A percentile compares a stretch with the other conserved stretches of the same genome.
phyloP scores from a whole-genome alignment of 2,113 vertebrate genomes.

The Echinops telfairi region DNA sequence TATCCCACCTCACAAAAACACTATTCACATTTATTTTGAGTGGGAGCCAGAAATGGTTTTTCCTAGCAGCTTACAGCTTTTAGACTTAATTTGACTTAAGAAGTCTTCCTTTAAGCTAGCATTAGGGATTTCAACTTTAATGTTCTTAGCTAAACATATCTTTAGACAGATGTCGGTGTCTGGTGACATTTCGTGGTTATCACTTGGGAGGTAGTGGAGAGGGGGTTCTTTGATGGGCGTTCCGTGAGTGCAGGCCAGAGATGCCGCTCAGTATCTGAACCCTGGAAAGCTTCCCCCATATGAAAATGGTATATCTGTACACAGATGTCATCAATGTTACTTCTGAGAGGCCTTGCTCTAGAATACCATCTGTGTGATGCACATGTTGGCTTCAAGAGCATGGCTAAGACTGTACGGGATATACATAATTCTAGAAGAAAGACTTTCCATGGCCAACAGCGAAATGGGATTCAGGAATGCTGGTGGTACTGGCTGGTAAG shows the following conservation, averaged over 20 bases:
- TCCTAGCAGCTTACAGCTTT: background rate
- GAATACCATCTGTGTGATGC: rapidly evolving
- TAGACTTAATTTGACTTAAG: background rate
- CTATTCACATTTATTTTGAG: background rate
- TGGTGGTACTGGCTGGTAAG: too few relatives aligned
- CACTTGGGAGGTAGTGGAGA: too few relatives aligned
- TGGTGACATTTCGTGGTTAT: background rate
- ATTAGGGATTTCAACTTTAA: background rate
- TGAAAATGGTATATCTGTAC: rapidly evolving
- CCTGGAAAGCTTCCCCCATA: rapidly evolving
- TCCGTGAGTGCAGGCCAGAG: too few relatives aligned
- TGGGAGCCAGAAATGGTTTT: background rate
- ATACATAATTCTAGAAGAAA: background rate
- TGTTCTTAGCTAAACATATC: background rate
- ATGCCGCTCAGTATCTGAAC: rapidly evolving
- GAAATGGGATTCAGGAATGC: background rate
- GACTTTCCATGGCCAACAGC: background rate
- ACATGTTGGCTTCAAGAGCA: background rate
- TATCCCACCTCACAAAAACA: background rate
- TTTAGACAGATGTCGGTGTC: background rate
- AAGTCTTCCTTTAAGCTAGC: background rate
- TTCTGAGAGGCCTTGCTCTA: background rate
- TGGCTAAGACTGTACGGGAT: background rate
- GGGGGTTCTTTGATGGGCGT: too few relatives aligned
- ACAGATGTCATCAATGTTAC: too few relatives aligned